phyloP scores from a whole-genome alignment of 92 coral and sea anemone genomes.

The Isaurus tuberculatus region DNA sequence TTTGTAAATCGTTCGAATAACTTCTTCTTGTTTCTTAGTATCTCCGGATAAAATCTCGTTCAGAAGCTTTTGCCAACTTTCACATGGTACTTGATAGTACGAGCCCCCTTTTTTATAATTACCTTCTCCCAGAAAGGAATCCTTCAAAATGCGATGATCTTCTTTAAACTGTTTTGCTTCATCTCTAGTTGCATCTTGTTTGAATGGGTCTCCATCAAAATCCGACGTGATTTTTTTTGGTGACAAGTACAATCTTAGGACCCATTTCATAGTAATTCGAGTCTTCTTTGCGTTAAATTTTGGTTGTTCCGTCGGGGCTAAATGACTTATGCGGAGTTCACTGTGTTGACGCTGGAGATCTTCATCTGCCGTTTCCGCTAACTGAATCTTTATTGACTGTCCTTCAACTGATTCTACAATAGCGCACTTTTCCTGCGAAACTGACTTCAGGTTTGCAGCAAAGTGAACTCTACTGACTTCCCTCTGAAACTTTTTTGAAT shows the following conservation, averaged over 20 bases:
- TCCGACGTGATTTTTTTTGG: constrained; percentile 14
- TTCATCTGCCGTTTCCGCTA: constrained; percentile 61
- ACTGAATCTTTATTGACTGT: constrained; percentile 52
- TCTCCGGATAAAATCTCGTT: constrained; percentile 46
- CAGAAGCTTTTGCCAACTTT: constrained; percentile 57
- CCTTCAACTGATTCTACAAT: constrained; percentile 69
- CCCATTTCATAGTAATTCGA: constrained; percentile 63
- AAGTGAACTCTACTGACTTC: constrained; percentile 68
- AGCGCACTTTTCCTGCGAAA: constrained; percentile 55
- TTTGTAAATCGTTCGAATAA: constrained; percentile 18
- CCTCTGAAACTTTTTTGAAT: constrained; percentile 68
- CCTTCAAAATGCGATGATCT: constrained; percentile 17
- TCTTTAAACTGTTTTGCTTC: background rate
- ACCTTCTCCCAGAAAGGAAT: background rate
- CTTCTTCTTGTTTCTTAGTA: background rate
- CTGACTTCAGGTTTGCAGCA: constrained; percentile 66
- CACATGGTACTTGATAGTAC: constrained; percentile 35
- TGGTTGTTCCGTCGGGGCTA: constrained; percentile 63
- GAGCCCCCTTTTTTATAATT: background rate
- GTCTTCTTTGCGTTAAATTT: constrained; percentile 17
- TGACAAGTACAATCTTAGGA: constrained; percentile 64
- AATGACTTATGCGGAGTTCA: constrained; percentile 64
- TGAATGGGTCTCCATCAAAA: background rate
- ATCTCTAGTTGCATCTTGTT: background rate
- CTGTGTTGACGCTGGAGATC: constrained; percentile 56